Evolutionary conservation across 2,113 vertebrate species (phyloP), one percentile per base, ranked within the genome.

Genomic region (Petroica traversi): DNA sequence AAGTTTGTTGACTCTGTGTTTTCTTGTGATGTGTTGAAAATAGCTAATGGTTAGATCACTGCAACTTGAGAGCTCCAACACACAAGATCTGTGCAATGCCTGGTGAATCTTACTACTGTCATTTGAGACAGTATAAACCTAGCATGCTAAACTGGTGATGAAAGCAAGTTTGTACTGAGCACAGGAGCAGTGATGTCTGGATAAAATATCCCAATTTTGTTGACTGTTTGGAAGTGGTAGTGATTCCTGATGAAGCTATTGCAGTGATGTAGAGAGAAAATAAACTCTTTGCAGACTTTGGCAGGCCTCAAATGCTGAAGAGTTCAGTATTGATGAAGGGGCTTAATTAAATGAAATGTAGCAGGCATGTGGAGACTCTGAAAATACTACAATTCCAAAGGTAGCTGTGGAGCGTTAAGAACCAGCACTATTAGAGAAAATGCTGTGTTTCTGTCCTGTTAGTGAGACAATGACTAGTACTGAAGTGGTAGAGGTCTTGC

Each of bases 71-170:
- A 77, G 14, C n/a, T 86, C 72, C 28, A 8, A 8, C 33, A 45
- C 0, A 1, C 1, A 15, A 69, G 26, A 33, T 24, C 24, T 59
- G 0, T 28, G 28, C 66, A 52, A n/a, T 45, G 36, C 41, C 63
- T 62, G 33, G 12, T 66, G 64, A 52, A 58, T 73, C 46, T 54
- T 66, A 20, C 25, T 57, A 2, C n/a, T 52, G 18, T 73, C 10
- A 14, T 61, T 79, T 79, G 40, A 79, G 58, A 38, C 22, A n/a
- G 26, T 49, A 26, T 20, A 33, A 77, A 38, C 16, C 10, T 67
- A 52, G 17, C 26, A 26, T 64, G 10, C 36, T 69, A 51, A 85
- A n/a, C 25, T 45, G n/a, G 15, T 80, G 28, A 45, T 73, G 54
- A 34, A 64, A 85, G 13, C 15, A 64, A 52, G 17, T 57, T 71